A percentile compares a stretch with the other conserved stretches of the same genome.
These are phyloP conservation scores for Thymelicus acteon DNA, from an alignment of 2,888 invertebrate genomes.

Conservation along the genomic window DNA sequence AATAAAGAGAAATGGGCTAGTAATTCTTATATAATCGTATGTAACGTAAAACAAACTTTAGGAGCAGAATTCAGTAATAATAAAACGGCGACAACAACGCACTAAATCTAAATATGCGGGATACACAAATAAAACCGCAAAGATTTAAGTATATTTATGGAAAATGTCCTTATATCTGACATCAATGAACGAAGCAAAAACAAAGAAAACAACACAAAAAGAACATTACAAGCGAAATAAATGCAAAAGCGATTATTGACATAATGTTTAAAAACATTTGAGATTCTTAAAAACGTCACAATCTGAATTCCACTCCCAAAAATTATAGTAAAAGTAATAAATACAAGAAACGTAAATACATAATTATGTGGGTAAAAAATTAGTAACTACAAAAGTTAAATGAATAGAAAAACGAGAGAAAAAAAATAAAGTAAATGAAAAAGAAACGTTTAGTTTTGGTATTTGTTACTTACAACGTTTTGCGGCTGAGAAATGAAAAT, in stretches of 20 bases:
- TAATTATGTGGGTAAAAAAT: slow-evolving; percentile 6
- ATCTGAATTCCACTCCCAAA: slow-evolving; percentile 20
- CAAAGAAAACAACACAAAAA: not conserved
- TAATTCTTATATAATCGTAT: slow-evolving; percentile 20
- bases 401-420: not conserved
- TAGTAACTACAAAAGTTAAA: slow-evolving; percentile 21
- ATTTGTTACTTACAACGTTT: slow-evolving; percentile 8
- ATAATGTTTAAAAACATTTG: not conserved
- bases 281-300: slow-evolving; percentile 13
- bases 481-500: not conserved
- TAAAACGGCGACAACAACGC: not conserved
- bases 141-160: not conserved
- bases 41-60: slow-evolving; percentile 6
- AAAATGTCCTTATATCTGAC: not conserved
- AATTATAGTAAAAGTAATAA: slow-evolving; percentile 1
- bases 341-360: slow-evolving; percentile 8
- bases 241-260: not conserved
- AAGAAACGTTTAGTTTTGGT: slow-evolving; percentile 9
- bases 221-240: not conserved
- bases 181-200: not conserved
- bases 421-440: slow-evolving; percentile 1
- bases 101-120: slow-evolving; percentile 1
- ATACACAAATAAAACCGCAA: not conserved
- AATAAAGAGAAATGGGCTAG: not conserved
- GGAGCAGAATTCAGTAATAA: slow-evolving; percentile 15